Evolutionary conservation across 1,140 invertebrate species (phyloP), one percentile per base, ranked within the genome.

Genomic region (Achroia grisella): DNA sequence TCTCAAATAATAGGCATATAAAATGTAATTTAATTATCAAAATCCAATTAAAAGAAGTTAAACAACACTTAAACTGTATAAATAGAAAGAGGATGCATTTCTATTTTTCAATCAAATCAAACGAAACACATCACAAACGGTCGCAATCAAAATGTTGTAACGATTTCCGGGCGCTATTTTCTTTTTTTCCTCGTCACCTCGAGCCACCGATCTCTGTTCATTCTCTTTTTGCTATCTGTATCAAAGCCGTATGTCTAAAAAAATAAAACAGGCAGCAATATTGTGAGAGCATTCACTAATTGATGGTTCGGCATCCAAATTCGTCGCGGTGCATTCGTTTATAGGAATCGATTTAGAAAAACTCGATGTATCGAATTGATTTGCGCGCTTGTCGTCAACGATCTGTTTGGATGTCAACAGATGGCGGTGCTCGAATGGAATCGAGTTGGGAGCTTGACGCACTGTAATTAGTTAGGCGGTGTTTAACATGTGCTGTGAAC

Each of bases 261-360:
- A 78, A 78, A 66, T 37, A 37, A 37, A 37, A 23, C 17, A 23
- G 56, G 44, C 41, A 52, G 53, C 54, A 35, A 56, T 48, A 55
- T 63, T 73, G 66, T 68, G 61, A 70, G 71, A 72, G 71, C 63
- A 65, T 62, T 71, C 64, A 75, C 73, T 77, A 80, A 72, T 68
- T 74, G 64, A 70, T 64, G 52, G 64, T 62, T 66, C 67, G 72
- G 62, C 51, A 51, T 67, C 51, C 48, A 48, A 44, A 82, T 79
- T 82, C 66, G 78, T 65, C 63, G 44, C 71, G 75, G 54, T 71
- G 73, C 71, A 65, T 69, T 76, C 60, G 60, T 62, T 56, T 63
- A 49, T 35, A 56, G 53, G 65, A 48, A 65, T 69, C 67, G 55
- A 65, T 52, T 49, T 56, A 59, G 35, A 71, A 79, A 77, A 74